These are phyloP conservation scores for Conistra vaccinii DNA, from an alignment of 2,888 invertebrate genomes.

Conservation along the genomic window DNA sequence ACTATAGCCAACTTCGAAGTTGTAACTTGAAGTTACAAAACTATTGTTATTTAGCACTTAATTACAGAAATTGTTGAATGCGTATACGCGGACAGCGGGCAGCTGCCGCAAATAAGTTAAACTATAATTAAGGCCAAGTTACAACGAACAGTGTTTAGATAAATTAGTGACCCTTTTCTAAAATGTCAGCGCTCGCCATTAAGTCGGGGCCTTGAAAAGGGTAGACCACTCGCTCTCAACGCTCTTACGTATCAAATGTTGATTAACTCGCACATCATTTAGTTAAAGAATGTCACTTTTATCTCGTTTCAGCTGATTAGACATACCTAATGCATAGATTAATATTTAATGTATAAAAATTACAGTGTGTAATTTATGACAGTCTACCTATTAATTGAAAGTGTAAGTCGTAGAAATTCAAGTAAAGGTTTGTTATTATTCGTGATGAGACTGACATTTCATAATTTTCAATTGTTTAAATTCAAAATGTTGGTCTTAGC, in stretches of 20 bases:
- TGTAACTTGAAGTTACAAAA: slow-evolving; percentile 53
- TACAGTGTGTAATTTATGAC: not conserved
- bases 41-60: slow-evolving; percentile 69
- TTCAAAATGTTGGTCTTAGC: slow-evolving; percentile 4
- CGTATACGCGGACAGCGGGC: slow-evolving; percentile 70
- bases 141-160: slow-evolving; percentile 82
- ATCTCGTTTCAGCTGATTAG: slow-evolving; percentile 60
- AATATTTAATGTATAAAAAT: slow-evolving; percentile 27
- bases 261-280: slow-evolving; percentile 70
- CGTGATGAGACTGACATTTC: not conserved
- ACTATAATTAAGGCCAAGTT: slow-evolving; percentile 85
- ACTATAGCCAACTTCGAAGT: slow-evolving; percentile 50
- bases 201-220: slow-evolving; percentile 83
- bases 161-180: slow-evolving; percentile 89
- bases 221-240: slow-evolving; percentile 75
- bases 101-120: slow-evolving; percentile 87
- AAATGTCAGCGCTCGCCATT: slow-evolving; percentile 87
- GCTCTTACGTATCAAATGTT: slow-evolving; percentile 78
- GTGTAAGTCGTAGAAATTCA: not conserved
- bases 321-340: slow-evolving; percentile 19
- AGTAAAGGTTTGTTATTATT: not conserved
- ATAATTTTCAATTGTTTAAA: slow-evolving; percentile 6
- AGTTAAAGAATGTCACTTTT: slow-evolving; percentile 60
- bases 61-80: slow-evolving; percentile 70
- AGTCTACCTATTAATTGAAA: not conserved